Evolutionary conservation across 1,140 invertebrate species (phyloP).

Genomic region (Lutraria rhynchaena): DNA sequence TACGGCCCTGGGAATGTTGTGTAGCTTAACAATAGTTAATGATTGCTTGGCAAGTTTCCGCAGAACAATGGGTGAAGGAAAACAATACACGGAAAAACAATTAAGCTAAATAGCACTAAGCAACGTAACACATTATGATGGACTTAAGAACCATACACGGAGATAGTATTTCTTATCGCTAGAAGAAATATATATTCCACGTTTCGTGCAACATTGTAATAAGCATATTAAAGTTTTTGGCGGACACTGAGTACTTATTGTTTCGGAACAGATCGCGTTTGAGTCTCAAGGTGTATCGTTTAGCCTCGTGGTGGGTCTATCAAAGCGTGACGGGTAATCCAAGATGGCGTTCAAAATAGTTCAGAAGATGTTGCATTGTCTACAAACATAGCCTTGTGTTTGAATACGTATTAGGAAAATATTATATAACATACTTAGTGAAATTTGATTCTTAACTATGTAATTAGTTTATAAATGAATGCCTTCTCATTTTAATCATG

Average conservation of each 20-base stretch:
- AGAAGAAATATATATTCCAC: conserved; percentile 21
- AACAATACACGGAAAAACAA: conserved; percentile 27
- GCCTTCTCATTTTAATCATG: conserved; percentile 49
- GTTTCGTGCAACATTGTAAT: conserved; percentile 50
- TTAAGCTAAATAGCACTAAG: conserved; percentile 5
- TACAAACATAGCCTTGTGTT: conserved; percentile 9
- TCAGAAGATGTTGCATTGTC: conserved; percentile 59
- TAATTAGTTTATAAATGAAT: conserved; percentile 55
- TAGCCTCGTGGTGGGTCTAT: conserved; percentile 53
- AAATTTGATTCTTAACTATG: conserved; percentile 54
- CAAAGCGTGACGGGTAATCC: conserved; percentile 59
- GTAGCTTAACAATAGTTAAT: conserved; percentile 36
- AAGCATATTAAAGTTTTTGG: conserved; percentile 17
- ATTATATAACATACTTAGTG: conserved; percentile 56
- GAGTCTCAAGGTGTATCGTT: conserved; percentile 41
- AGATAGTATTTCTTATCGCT: conserved; percentile 37
- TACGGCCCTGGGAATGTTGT: conserved; percentile 24
- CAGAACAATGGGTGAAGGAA: conserved; percentile 46
- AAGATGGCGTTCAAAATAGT: conserved; percentile 53
- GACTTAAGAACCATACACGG: conserved; percentile 41
- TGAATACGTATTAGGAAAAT: conserved; percentile 15
- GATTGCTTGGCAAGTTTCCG: conserved; percentile 18
- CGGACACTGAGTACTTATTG: conserved; percentile 39
- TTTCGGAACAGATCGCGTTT: conserved; percentile 43
- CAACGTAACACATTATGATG: conserved; percentile 21